A percentile compares a stretch with the other conserved stretches of the same genome.
These are phyloP conservation scores for Cepphus grylle DNA, from an alignment of 2,113 vertebrate species.

Conservation along the genomic window DNA sequence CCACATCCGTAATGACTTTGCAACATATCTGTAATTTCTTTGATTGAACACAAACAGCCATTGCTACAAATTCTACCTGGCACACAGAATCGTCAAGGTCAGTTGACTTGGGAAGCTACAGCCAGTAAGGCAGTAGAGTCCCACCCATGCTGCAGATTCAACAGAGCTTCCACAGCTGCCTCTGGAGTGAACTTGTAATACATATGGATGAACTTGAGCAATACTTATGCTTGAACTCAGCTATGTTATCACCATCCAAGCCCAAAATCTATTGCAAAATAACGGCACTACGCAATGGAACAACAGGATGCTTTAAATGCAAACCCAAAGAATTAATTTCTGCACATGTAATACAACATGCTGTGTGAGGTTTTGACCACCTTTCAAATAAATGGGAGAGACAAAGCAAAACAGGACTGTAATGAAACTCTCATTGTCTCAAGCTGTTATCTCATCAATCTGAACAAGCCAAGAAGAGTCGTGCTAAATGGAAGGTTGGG, in stretches of 20 bases:
- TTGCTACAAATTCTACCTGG: background rate
- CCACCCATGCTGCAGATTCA: background rate
- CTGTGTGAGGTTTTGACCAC: background rate
- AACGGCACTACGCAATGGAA: background rate
- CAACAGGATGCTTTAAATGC: background rate
- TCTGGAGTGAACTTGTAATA: background rate
- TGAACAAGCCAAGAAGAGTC: background rate
- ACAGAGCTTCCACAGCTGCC: background rate
- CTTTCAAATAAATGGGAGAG: background rate
- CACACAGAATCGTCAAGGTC: background rate
- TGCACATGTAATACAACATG: background rate
- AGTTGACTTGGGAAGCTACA: background rate
- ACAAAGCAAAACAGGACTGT: background rate
- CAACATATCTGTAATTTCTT: background rate
- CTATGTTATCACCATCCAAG: background rate
- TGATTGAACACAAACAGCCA: background rate
- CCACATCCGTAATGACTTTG: background rate
- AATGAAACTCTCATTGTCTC: background rate
- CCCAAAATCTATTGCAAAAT: background rate
- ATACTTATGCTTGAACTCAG: background rate
- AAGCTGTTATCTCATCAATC: background rate
- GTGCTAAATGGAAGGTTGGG: background rate
- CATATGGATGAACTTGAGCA: background rate
- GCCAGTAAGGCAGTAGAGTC: background rate
- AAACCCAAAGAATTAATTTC: background rate